phyloP scores from a whole-genome alignment of 2,113 vertebrate genomes.

The Petroica traversi region DNA sequence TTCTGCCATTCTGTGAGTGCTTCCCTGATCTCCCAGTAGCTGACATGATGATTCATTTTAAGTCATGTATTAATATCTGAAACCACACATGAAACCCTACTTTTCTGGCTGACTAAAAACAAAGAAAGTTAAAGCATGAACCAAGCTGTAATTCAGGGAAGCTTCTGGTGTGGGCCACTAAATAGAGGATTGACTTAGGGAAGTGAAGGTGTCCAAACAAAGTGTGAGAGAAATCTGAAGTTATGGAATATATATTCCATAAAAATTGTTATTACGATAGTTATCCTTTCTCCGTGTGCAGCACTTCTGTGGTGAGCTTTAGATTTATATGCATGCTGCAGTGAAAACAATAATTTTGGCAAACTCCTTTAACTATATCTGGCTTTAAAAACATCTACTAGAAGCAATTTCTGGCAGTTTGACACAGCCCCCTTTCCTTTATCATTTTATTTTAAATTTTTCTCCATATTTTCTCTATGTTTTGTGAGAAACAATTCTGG shows the following conservation, averaged over 20 bases:
- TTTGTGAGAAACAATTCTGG: neutral
- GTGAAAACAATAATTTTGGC: neutral
- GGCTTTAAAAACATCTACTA: neutral
- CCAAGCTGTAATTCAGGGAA: neutral
- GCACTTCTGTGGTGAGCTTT: neutral
- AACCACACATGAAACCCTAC: neutral
- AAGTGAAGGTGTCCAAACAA: neutral
- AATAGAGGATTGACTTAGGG: neutral
- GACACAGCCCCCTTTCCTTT: neutral
- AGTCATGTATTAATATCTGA: neutral
- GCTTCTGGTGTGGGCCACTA: neutral
- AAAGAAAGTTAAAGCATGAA: neutral
- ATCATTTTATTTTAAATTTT: neutral
- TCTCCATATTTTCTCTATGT: neutral
- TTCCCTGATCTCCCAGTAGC: neutral
- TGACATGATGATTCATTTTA: neutral
- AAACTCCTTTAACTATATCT: neutral
- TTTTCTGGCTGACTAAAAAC: neutral
- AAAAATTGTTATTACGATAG: neutral
- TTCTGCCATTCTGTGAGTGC: neutral
- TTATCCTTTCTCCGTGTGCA: neutral
- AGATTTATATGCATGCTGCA: neutral
- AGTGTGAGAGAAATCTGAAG: neutral
- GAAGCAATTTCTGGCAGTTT: neutral
- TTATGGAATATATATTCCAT: neutral